These are phyloP conservation scores for Chondrilla cf. caribensis DNA, from an alignment of 37 sponge, comb jelly and placozoan species.

Conservation along the genomic window DNA sequence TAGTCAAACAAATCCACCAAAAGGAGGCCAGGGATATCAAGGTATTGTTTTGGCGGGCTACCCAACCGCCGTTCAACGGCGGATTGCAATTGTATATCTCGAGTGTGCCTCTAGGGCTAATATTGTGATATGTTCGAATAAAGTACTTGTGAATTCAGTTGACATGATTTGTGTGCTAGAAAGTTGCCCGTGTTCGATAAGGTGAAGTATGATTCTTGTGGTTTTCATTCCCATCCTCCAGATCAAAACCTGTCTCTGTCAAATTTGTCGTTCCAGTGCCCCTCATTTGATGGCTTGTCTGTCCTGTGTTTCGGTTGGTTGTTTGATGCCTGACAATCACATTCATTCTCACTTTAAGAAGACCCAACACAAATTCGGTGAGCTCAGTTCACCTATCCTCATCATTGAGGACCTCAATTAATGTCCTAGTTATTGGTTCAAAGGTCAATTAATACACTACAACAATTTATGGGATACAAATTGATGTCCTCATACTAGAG, in stretches of 20 bases:
- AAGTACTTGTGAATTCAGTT: no score
- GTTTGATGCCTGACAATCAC: conserved; percentile 73
- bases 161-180: no score
- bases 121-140: no score
- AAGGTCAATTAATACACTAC: no score
- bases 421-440: no score
- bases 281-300: conserved; percentile 76
- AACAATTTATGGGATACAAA: no score
- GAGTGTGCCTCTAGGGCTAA: no score
- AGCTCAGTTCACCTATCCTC: not conserved
- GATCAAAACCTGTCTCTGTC: conserved; percentile 71
- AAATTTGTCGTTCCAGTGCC: conserved; percentile 53
- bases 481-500: no score
- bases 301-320: conserved; percentile 88
- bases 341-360: conserved; percentile 54
- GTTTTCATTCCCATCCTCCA: not conserved
- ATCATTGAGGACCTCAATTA: no score
- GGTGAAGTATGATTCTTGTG: no score
- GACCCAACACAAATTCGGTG: conserved; percentile 69
- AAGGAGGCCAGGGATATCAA: conserved; percentile 64
- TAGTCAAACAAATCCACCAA: conserved; percentile 57
- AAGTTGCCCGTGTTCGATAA: no score
- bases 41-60: conserved; percentile 26
- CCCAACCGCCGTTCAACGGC: not conserved
- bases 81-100: not conserved